These are phyloP conservation scores for Eretmocerus hayati DNA, from an alignment of 2,888 invertebrate species.

Conservation along the genomic window DNA sequence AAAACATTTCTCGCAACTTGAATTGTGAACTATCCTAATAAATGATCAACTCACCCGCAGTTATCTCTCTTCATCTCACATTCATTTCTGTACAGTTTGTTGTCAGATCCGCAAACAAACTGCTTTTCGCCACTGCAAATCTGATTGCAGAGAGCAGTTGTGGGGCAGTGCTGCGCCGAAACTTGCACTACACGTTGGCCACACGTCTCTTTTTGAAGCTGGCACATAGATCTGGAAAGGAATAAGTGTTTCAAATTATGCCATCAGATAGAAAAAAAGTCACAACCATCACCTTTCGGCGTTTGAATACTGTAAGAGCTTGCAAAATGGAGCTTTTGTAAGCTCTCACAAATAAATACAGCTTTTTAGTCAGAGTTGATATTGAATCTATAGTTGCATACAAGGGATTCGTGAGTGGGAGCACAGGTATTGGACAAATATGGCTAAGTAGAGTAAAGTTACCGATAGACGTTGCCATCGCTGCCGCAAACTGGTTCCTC, in stretches of 20 bases:
- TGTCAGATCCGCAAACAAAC: conserved; percentile 85
- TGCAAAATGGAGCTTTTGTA: too few relatives aligned
- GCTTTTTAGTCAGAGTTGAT: too few relatives aligned
- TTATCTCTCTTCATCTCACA: conserved; percentile 88
- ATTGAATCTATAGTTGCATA: too few relatives aligned
- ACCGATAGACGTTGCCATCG: conserved; percentile 83
- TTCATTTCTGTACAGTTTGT: conserved; percentile 81
- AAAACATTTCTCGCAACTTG: too few relatives aligned
- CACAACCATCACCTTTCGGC: too few relatives aligned
- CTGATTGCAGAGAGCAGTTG: conserved; percentile 76
- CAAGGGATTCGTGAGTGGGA: too few relatives aligned
- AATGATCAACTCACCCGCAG: conserved; percentile 76
- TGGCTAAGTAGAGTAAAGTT: conserved; percentile 28
- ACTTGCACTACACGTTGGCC: conserved; percentile 80
- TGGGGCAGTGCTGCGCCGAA: conserved; percentile 74
- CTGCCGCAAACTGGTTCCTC: conserved; percentile 79
- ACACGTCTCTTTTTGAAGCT: conserved; percentile 75
- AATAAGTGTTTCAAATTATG: too few relatives aligned
- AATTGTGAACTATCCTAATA: too few relatives aligned
- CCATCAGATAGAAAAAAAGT: too few relatives aligned
- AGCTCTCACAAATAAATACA: too few relatives aligned
- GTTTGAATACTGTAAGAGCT: too few relatives aligned
- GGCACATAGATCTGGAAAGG: conserved; percentile 75
- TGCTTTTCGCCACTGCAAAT: conserved; percentile 65
- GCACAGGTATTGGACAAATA: background rate